Evolutionary conservation across 2,888 invertebrate species (phyloP).

Genomic region (Charanyca ferruginea): DNA sequence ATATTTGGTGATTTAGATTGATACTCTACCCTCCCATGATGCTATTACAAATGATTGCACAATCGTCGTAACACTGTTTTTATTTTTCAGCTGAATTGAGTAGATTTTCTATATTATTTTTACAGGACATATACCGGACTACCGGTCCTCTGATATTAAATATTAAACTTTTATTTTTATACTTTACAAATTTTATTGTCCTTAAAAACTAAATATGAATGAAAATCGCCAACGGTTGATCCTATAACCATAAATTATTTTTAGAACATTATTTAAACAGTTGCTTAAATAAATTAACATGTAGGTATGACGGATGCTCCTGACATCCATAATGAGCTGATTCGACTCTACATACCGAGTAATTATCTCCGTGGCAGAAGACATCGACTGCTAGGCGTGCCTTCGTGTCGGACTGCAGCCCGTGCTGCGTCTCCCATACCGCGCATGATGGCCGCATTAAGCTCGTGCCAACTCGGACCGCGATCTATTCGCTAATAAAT

Average conservation of each 20-base stretch:
- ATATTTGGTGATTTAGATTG: constrained; percentile 50
- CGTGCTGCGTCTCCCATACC: no score
- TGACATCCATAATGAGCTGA: no score
- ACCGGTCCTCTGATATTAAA: neutral
- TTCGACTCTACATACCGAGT: no score
- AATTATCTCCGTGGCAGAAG: no score
- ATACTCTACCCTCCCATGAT: constrained; percentile 31
- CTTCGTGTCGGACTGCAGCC: no score
- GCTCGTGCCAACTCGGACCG: no score
- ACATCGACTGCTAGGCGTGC: no score
- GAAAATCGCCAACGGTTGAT: constrained; percentile 24
- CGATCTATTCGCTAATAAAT: no score
- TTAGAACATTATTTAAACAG: constrained; percentile 25
- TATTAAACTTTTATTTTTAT: neutral
- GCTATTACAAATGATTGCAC: constrained; percentile 19
- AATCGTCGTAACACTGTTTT: constrained; percentile 17
- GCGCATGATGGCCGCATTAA: no score
- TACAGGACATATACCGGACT: neutral
- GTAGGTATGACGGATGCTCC: no score
- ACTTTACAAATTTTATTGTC: neutral
- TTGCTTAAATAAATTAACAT: constrained; percentile 38
- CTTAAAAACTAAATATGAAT: constrained; percentile 11
- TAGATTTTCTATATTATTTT: constrained; percentile 6
- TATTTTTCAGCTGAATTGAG: constrained; percentile 28
- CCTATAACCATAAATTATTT: constrained; percentile 36